Percentiles rank a stretch among this genome's conserved stretches.
Evolutionary conservation across 2,113 vertebrate genomes (phyloP).

Genomic region (Salvelinus sp.): DNA sequence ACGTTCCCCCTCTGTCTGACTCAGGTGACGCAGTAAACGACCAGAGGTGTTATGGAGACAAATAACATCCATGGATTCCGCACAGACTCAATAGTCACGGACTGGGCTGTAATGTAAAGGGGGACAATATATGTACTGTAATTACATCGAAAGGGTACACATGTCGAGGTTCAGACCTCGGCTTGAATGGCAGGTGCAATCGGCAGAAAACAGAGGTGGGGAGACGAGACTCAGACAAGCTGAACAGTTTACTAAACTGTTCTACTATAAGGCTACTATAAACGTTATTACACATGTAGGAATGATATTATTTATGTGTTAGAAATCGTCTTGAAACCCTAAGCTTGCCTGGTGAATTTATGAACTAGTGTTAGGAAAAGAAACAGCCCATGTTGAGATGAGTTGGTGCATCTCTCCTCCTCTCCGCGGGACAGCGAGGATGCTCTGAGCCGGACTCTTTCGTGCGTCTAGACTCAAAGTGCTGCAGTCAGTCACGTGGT

Average conservation of each 20-base stretch:
- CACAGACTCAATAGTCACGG: constrained; percentile 1
- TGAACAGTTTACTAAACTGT: constrained; percentile 3
- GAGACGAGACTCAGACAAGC: constrained; percentile 11
- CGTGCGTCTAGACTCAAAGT: constrained; percentile 55
- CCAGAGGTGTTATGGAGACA: neutral
- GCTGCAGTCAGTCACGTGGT: constrained; percentile 69
- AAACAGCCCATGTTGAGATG: neutral
- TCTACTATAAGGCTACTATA: too few relatives aligned
- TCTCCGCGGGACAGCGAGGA: constrained; percentile 37
- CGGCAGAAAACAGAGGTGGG: constrained; percentile 18
- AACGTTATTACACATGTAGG: constrained; percentile 30
- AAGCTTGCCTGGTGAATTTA: neutral
- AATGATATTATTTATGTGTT: neutral
- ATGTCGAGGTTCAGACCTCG: constrained; percentile 15
- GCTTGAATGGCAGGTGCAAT: constrained; percentile 43
- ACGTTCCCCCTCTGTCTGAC: constrained; percentile 44
- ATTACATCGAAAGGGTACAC: constrained; percentile 2
- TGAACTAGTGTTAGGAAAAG: neutral
- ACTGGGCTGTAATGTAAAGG: constrained; percentile 3
- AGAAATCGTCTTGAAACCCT: neutral
- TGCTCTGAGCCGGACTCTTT: constrained; percentile 41
- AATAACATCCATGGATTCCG: constrained; percentile 14
- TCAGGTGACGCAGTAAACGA: constrained; percentile 52
- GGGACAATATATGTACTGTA: constrained; percentile 5
- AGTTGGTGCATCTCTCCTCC: constrained; percentile 28